Evolutionary conservation across 2,888 invertebrate species (phyloP).

Genomic region (Amitus sp.): DNA sequence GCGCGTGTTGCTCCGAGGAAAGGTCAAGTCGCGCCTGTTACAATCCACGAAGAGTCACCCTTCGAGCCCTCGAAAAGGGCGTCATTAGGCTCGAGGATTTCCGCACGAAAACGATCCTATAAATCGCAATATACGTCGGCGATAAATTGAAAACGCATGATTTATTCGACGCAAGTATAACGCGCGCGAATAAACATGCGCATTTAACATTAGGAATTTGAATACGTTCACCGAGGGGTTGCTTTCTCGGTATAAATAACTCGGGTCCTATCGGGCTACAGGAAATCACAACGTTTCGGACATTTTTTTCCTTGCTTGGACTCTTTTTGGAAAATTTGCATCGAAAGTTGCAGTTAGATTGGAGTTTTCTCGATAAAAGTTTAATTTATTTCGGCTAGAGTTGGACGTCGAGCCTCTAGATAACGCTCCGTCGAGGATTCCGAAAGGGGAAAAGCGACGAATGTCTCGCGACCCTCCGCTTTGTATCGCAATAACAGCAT

Average conservation of each 20-base stretch:
- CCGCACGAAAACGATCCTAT: conserved; percentile 29
- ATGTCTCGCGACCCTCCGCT: conserved; percentile 35
- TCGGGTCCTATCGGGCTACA: too few relatives aligned
- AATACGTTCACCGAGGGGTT: not conserved
- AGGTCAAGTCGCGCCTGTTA: conserved; percentile 19
- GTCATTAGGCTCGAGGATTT: conserved; percentile 26
- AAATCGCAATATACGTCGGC: conserved; percentile 37
- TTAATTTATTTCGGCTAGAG: conserved; percentile 15
- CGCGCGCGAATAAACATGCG: conserved; percentile 2
- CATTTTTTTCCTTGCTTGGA: too few relatives aligned
- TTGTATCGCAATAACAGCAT: conserved; percentile 41
- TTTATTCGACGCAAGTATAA: conserved; percentile 23
- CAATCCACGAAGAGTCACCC: conserved; percentile 22
- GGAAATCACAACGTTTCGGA: too few relatives aligned
- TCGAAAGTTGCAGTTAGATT: too few relatives aligned
- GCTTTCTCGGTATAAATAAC: not conserved
- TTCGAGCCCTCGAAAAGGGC: not conserved
- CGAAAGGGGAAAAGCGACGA: conserved; percentile 23
- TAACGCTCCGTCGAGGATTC: conserved; percentile 27
- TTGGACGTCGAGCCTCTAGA: conserved; percentile 12
- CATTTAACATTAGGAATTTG: not conserved
- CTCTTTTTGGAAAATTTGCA: too few relatives aligned
- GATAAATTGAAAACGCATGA: conserved; percentile 25
- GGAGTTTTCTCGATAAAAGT: conserved; percentile 1
- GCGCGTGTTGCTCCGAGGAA: conserved; percentile 21